Base-by-base conservation (phyloP, 2,888 invertebrate species). In the Microplitis manilae region DNA sequence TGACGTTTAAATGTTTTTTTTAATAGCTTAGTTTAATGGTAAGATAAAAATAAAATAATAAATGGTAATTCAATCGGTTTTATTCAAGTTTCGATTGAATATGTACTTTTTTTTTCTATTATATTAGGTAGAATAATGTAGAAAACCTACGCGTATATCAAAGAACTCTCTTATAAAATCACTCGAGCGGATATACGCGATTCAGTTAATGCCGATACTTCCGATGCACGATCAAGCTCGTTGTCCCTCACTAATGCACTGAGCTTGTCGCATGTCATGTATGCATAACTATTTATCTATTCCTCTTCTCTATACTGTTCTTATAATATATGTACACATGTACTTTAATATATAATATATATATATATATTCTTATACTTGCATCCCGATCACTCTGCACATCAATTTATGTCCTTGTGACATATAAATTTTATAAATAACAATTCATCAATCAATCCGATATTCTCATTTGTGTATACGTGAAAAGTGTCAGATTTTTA, bases 101-200 rank as follows among this genome's bases (percentile, higher is more conserved):
- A 13, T 50, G 8, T 5, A 50, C 8, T 50, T 50, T 50, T 8
- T 50, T 50, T 50, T 8, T 50, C 8, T 13, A 50, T 50, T 50
- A 50, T 13, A 50, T 4, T 13, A 13, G 13, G 9, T 50, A 13
- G 8, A 50, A 50, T 13, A 50, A 50, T 50, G 2, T 4, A 50
- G 13, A 50, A 50, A 50, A 50, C 9, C 50, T 50, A 50, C 60
- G 5, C n/a, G 17, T 75, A 50, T 79, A 64, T 65, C 76, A 72
- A 67, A 72, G 13, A 76, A 70, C 71, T 70, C 62, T 73, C 60
- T 74, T 75, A 77, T 77, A 87, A 87, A 87, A 86, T 85, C 86
- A 85, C 87, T 82, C 85, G 82, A 85, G 85, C 87, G 88, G 87
- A 87, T 88, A 86, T 84, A 85, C 86, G 84, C 86, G 83, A 87